A percentile compares a stretch with the other conserved stretches of the same genome.
phyloP scores from a whole-genome alignment of 2,113 vertebrate genomes.

The Notothenia coriiceps region DNA sequence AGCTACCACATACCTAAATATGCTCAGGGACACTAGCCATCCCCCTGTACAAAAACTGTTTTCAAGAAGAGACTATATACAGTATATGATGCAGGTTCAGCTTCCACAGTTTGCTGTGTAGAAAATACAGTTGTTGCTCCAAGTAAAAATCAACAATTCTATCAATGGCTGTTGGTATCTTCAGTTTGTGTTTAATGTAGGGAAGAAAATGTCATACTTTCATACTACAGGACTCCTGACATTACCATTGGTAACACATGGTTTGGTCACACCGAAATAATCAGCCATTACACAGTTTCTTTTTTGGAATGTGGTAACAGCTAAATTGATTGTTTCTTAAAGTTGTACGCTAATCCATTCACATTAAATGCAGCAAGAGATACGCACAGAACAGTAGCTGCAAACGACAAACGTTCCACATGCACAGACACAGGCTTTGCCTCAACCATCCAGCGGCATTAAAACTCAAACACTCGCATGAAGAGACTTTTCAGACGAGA shows the following conservation, averaged over 20 bases:
- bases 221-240: too few species aligned
- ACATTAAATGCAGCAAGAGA: not conserved
- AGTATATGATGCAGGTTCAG: not conserved
- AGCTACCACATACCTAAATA: not conserved
- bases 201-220: not conserved
- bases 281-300: too few species aligned
- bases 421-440: not conserved
- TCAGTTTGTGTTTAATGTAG: not conserved
- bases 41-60: not conserved
- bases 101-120: not conserved
- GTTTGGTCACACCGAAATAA: too few species aligned
- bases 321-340: too few species aligned
- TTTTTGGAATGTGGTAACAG: not conserved
- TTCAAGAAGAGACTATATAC: not conserved
- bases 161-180: not conserved
- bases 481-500: not conserved
- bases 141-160: not conserved
- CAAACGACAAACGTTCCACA: not conserved
- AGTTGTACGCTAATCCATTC: not conserved
- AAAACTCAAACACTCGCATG: too few species aligned
- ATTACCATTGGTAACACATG: too few species aligned
- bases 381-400: not conserved
- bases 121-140: not conserved
- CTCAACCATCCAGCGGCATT: not conserved
- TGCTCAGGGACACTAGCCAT: constrained; percentile 10